Percentiles rank a stretch among this genome's conserved stretches.
phyloP scores from a whole-genome alignment of 1,140 invertebrate species.

The Drosophila lini region DNA sequence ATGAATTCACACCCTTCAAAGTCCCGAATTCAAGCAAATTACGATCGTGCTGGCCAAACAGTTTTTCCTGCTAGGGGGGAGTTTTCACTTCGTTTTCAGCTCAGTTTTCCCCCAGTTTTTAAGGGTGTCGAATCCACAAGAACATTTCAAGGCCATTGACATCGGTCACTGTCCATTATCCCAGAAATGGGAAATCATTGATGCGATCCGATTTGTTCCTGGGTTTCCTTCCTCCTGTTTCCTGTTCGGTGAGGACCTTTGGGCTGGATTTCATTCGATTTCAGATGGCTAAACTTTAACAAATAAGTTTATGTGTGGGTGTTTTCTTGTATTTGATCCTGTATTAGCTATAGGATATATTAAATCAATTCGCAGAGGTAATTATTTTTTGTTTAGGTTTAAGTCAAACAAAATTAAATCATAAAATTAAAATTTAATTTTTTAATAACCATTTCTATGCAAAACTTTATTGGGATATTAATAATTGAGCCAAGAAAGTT shows the following conservation, averaged over 20 bases:
- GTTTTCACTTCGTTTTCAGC: slow-evolving; percentile 8
- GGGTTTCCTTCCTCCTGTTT: background rate
- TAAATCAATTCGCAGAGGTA: too few relatives aligned
- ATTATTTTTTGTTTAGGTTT: too few relatives aligned
- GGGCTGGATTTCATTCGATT: slow-evolving; percentile 6
- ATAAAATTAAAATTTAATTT: too few relatives aligned
- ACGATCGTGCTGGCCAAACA: slow-evolving; percentile 42
- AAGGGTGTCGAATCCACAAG: slow-evolving; percentile 13
- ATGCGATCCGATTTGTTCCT: slow-evolving; percentile 34
- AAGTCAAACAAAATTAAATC: too few relatives aligned
- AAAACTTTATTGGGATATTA: too few relatives aligned
- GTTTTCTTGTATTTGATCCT: background rate
- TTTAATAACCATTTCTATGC: too few relatives aligned
- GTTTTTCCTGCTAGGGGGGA: slow-evolving; percentile 16
- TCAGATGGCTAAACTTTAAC: background rate
- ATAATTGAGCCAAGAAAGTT: too few relatives aligned
- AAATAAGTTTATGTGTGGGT: background rate
- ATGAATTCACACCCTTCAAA: slow-evolving; percentile 67
- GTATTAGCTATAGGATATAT: too few relatives aligned
- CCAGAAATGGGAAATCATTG: slow-evolving; percentile 40
- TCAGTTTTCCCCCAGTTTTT: slow-evolving; percentile 1
- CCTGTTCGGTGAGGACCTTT: background rate
- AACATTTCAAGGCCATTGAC: slow-evolving; percentile 54
- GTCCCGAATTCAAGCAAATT: slow-evolving; percentile 19
- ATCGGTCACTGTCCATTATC: slow-evolving; percentile 34